Base-by-base conservation (phyloP, 2,113 vertebrate species). In the Origma solitaria region DNA sequence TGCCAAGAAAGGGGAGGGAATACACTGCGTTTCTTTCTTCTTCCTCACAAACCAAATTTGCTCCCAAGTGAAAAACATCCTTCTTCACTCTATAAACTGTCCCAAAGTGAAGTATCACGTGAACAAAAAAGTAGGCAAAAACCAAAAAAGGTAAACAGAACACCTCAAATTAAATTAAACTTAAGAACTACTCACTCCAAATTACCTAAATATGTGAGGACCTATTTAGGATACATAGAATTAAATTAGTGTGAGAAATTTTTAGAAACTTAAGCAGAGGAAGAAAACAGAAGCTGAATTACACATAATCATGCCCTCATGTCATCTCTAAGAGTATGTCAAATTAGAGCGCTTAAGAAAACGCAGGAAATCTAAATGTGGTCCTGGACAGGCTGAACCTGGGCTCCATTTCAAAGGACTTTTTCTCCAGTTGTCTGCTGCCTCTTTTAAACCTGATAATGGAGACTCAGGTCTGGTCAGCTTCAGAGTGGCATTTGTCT, bases 261-360 rank as follows among this genome's bases (percentile, higher is more conserved):
- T 94, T 90, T 87, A 86, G 95, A 96, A 96, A 95, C 73, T 65
- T 86, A 87, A 93, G 90, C 57, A 84, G 64, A 90, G 79, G 65
- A 95, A 95, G 65, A 89, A 96, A 95, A 78, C 68, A 93, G 90
- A 94, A 95, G 75, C 79, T 95, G 82, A 96, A 97, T 92, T 95
- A 88, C 76, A 93, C 35, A 80, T 91, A 96, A 96, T 93, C 92
- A 92, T 27, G 22, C 85, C 64, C 90, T 88, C 79, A 88, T 90
- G 88, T 47, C 66, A 94, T 96, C 77, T 95, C 75, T 45, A 94
- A 49, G 82, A 83, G 44, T 75, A 73, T n/a, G 77, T 71, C 71
- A 93, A 95, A 90, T 96, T 86, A 81, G 28, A 88, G 47, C 0
- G 2, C 51, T 91, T 92, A 86, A 93, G 85, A 90, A 96, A 95